Evolutionary conservation across 1,140 invertebrate genomes (phyloP).

Genomic region (Physella acuta): DNA sequence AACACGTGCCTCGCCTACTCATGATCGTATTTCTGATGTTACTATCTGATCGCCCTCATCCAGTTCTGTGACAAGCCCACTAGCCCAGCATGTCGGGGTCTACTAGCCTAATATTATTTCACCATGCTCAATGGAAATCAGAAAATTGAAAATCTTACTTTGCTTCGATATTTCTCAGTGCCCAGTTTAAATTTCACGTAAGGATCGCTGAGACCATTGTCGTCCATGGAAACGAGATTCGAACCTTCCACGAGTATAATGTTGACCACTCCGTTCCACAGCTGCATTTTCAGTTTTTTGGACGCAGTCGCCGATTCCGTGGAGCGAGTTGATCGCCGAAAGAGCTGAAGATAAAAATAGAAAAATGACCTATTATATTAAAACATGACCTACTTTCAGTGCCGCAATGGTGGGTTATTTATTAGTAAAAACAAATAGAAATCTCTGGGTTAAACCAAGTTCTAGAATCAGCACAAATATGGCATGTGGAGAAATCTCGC

Average conservation of each 20-base stretch:
- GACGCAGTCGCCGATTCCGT: constrained; percentile 49
- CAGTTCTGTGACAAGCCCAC: no score
- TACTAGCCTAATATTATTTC: background rate
- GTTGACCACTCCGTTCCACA: constrained; percentile 74
- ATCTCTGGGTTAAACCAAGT: no score
- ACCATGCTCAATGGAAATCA: background rate
- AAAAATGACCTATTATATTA: background rate
- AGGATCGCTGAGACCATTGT: constrained; percentile 89
- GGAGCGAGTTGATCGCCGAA: constrained; percentile 72
- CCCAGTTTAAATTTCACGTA: constrained; percentile 97
- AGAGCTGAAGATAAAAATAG: constrained; percentile 65
- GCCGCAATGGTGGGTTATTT: no score
- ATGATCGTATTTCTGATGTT: no score
- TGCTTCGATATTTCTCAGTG: constrained; percentile 97
- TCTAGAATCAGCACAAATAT: no score
- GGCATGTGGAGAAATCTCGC: no score
- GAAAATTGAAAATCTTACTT: constrained; percentile 66
- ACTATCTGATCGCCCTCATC: no score
- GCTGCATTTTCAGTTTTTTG: constrained; percentile 63
- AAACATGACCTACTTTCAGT: no score
- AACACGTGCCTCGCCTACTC: no score
- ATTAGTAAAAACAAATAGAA: no score
- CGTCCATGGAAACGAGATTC: constrained; percentile 81
- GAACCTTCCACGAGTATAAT: constrained; percentile 93
- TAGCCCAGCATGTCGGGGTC: no score